Evolutionary conservation across 2,113 vertebrate species (phyloP).

Genomic region (Sceloporus tristichus): DNA sequence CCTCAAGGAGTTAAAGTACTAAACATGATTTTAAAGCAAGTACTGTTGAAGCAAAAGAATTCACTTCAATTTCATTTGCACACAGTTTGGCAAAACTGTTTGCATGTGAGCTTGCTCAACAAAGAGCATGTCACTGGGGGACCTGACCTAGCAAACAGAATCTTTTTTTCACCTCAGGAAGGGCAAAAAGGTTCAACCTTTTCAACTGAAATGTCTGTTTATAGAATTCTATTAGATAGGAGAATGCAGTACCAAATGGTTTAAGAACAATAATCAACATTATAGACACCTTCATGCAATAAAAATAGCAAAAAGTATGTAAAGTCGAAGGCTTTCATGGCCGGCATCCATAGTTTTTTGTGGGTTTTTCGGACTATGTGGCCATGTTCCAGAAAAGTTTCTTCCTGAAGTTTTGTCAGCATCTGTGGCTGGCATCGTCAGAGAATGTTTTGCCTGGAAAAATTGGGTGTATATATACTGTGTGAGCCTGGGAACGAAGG

Average conservation of each 20-base stretch:
- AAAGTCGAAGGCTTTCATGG: too few species aligned
- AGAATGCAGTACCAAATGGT: background rate
- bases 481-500: too few species aligned
- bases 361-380: too few species aligned
- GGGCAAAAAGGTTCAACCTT: background rate
- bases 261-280: background rate
- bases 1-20: background rate
- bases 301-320: background rate
- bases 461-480: too few species aligned
- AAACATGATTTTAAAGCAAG: slow-evolving; percentile 10
- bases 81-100: background rate
- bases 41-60: slow-evolving; percentile 18
- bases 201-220: slow-evolving; percentile 21
- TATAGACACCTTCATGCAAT: background rate
- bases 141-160: slow-evolving; percentile 26
- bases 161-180: background rate
- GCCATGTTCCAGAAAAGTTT: too few species aligned
- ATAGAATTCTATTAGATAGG: slow-evolving; percentile 11
- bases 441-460: too few species aligned
- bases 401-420: too few species aligned
- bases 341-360: too few species aligned
- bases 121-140: background rate
- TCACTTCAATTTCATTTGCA: background rate
- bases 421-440: too few species aligned
- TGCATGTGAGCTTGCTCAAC: background rate